phyloP scores from a whole-genome alignment of 2,888 invertebrate genomes.

The Rotaria magnacalcarata region DNA sequence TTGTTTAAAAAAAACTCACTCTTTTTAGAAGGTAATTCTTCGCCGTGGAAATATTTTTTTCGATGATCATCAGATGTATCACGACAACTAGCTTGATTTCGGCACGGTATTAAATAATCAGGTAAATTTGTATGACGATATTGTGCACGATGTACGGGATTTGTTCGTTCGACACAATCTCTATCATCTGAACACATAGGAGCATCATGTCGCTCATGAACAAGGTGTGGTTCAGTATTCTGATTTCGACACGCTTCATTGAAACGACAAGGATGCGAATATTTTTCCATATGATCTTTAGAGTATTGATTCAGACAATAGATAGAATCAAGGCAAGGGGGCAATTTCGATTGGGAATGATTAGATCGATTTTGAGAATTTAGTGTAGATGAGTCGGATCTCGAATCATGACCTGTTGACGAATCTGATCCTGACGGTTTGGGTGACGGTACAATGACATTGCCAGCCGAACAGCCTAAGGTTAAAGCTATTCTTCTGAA shows the following conservation, averaged over 20 bases:
- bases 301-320: background rate
- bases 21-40: background rate
- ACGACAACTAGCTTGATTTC: background rate
- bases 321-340: background rate
- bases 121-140: background rate
- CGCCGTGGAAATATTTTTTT: background rate
- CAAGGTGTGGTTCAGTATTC: background rate
- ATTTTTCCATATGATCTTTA: background rate
- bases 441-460: no score
- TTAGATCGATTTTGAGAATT: background rate
- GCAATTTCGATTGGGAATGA: background rate
- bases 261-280: background rate
- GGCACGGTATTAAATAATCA: background rate
- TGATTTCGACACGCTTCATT: background rate
- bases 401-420: no score
- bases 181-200: background rate
- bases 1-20: background rate
- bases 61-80: background rate
- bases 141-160: background rate
- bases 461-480: no score
- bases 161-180: background rate
- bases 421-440: background rate
- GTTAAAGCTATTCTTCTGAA: no score
- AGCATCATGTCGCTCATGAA: background rate
- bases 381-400: no score